A percentile compares a stretch with the other conserved stretches of the same genome.
phyloP scores from a whole-genome alignment of 2,888 invertebrate genomes.

The Diaphora mendica region DNA sequence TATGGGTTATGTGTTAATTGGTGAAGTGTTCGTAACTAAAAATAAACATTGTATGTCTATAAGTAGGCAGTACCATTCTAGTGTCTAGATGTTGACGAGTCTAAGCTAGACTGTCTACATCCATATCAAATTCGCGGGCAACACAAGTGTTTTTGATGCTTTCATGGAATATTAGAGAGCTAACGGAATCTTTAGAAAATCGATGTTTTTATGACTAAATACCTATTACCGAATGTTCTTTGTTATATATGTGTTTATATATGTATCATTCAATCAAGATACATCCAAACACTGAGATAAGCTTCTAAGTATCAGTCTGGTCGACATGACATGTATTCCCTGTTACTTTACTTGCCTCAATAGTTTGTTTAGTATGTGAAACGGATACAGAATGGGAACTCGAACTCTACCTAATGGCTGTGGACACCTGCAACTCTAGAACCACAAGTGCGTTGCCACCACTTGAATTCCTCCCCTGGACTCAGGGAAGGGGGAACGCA shows the following conservation, averaged over 20 bases:
- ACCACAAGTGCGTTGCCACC: too few relatives aligned
- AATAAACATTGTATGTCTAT: constrained; percentile 53
- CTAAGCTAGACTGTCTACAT: constrained; percentile 49
- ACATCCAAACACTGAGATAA: background rate
- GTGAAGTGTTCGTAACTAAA: constrained; percentile 62
- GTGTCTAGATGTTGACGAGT: constrained; percentile 58
- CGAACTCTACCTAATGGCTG: too few relatives aligned
- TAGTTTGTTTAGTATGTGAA: too few relatives aligned
- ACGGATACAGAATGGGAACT: too few relatives aligned
- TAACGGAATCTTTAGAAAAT: constrained; percentile 25
- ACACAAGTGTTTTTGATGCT: constrained; percentile 46
- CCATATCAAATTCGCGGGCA: constrained; percentile 53
- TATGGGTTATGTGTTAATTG: constrained; percentile 55
- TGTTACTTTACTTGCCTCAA: too few relatives aligned
- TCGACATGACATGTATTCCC: too few relatives aligned
- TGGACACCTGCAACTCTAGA: too few relatives aligned
- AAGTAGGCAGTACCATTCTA: constrained; percentile 53
- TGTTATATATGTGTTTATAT: background rate
- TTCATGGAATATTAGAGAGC: constrained; percentile 36
- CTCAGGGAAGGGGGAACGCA: too few relatives aligned
- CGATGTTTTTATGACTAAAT: background rate
- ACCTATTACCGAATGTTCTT: background rate
- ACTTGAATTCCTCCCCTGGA: too few relatives aligned
- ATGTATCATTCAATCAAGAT: background rate
- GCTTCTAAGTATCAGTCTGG: too few relatives aligned